Conservation (phyloP, 2,888 invertebrate species). For the Xanthia icteritia region DNA sequence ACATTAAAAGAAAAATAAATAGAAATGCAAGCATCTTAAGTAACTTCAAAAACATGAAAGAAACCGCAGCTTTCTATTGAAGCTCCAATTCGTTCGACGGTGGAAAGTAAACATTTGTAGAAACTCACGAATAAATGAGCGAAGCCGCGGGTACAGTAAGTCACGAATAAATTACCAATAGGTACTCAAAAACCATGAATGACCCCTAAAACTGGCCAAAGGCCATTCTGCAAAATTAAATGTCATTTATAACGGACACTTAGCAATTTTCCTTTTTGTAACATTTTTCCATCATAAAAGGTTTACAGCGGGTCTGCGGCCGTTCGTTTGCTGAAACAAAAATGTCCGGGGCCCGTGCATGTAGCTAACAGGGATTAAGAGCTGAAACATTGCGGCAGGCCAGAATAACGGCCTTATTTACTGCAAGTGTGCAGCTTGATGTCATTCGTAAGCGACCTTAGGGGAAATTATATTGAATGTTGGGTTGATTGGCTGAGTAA, state of each 20-base stretch:
- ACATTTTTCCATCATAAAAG: slow-evolving; percentile 67
- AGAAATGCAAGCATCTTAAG: background rate
- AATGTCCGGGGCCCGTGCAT: slow-evolving; percentile 62
- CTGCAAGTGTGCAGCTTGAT: slow-evolving; percentile 51
- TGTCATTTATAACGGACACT: slow-evolving; percentile 57
- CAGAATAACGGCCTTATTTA: slow-evolving; percentile 63
- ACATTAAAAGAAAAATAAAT: background rate
- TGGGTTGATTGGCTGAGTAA: slow-evolving; percentile 10
- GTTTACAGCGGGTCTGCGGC: slow-evolving; percentile 59
- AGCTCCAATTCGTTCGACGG: background rate
- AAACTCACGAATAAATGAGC: background rate
- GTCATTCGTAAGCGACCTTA: slow-evolving; percentile 33
- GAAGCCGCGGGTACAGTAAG: background rate
- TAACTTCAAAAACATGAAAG: background rate
- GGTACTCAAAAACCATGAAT: slow-evolving; percentile 39
- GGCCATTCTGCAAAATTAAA: slow-evolving; percentile 35
- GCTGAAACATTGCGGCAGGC: slow-evolving; percentile 68
- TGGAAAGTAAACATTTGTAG: background rate
- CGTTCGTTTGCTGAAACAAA: slow-evolving; percentile 68
- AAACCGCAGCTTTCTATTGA: background rate
- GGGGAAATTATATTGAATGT: slow-evolving; percentile 29
- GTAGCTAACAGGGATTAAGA: slow-evolving; percentile 69
- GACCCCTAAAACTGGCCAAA: slow-evolving; percentile 30
- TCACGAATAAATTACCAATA: slow-evolving; percentile 40
- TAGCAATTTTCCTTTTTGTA: slow-evolving; percentile 60